Conservation (phyloP, 2,113 vertebrate species). For the Oncorhynchus mykiss region DNA sequence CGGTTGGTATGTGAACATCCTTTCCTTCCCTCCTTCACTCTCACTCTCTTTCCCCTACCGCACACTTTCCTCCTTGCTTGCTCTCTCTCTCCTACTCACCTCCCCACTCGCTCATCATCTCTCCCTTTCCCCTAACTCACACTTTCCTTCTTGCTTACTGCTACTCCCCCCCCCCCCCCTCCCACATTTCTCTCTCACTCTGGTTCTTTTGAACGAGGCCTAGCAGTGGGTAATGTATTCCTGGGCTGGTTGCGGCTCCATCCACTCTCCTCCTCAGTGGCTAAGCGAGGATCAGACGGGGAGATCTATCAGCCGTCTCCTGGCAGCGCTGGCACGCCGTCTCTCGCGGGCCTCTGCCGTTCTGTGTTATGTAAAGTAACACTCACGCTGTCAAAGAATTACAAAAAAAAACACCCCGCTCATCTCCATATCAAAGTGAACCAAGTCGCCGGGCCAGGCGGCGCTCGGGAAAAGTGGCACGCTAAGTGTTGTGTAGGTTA, state of each 20-base stretch:
- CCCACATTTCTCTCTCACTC: background rate
- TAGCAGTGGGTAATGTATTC: conserved; percentile 56
- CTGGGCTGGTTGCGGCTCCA: conserved; percentile 40
- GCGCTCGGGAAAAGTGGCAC: conserved; percentile 64
- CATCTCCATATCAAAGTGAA: conserved; percentile 85
- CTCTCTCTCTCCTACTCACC: background rate
- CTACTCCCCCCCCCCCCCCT: background rate
- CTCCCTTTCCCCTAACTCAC: background rate
- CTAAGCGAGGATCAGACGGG: conserved; percentile 77
- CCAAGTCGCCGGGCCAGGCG: conserved; percentile 59
- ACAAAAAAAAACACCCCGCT: conserved; percentile 64
- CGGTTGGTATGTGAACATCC: conserved; percentile 11
- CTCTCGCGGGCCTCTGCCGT: conserved; percentile 63
- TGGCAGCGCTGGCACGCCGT: conserved; percentile 72
- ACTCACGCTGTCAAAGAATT: conserved; percentile 78
- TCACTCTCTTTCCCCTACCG: background rate
- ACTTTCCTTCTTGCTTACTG: background rate
- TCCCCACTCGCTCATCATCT: background rate
- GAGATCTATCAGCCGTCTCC: conserved; percentile 82
- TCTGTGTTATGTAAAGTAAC: conserved; percentile 73
- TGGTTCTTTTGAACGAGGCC: conserved; percentile 23
- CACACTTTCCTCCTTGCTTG: conserved; percentile 6
- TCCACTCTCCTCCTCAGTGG: conserved; percentile 63
- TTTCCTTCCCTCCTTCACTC: background rate
- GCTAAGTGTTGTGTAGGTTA: conserved; percentile 77